These are phyloP conservation scores for Hybognathus amarus DNA, from an alignment of 2,797 vertebrate species.

Conservation along the genomic window DNA sequence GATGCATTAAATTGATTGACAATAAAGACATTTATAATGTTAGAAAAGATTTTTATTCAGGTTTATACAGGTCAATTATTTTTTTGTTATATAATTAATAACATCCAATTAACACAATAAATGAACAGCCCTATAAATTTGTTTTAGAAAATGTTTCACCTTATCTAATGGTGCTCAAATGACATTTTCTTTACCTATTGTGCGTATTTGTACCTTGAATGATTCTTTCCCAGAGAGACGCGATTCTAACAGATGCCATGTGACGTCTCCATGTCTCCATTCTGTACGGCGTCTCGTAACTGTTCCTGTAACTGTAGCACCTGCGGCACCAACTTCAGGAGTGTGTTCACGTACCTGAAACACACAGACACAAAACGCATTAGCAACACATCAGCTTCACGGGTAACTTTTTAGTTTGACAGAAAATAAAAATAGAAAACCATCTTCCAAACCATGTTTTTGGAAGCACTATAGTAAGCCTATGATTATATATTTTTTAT, in stretches of 20 bases:
- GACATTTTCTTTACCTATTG: background rate
- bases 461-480: background rate
- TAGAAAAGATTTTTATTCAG: background rate
- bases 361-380: background rate
- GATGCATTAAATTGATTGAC: background rate
- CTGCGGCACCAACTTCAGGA: conserved; percentile 94
- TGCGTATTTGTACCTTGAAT: conserved; percentile 85
- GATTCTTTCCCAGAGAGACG: conserved; percentile 95
- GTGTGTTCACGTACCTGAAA: conserved; percentile 94
- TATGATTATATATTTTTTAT: too few species aligned
- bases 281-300: conserved; percentile 93
- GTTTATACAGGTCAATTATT: background rate
- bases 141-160: background rate
- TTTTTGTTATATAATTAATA: background rate
- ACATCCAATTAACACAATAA: background rate
- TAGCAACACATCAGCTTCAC: background rate
- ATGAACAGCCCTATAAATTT: background rate
- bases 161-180: background rate
- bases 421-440: background rate
- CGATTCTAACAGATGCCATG: conserved; percentile 97
- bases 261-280: conserved; percentile 97
- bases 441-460: background rate
- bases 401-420: background rate
- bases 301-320: conserved; percentile 96
- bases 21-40: background rate